phyloP scores from a whole-genome alignment of 1,140 invertebrate species.

The Globodera rostochiensis region DNA sequence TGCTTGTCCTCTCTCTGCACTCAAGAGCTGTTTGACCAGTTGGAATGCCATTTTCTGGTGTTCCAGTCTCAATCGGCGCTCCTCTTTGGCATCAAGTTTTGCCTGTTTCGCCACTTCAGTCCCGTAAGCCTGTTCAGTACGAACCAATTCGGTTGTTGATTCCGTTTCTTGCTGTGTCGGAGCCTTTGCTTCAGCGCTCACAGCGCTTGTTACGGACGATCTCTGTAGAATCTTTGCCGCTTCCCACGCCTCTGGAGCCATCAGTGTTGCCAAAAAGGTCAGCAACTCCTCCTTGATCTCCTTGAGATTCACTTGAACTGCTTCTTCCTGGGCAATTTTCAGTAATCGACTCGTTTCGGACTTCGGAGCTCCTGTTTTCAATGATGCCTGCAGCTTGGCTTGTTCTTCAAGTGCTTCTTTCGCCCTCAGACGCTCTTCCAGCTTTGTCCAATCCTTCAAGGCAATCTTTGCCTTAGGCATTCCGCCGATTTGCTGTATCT shows the following conservation, averaged over 20 bases:
- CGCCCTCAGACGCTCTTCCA: slow-evolving; percentile 9
- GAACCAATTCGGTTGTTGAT: too few relatives aligned
- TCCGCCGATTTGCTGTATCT: slow-evolving; percentile 11
- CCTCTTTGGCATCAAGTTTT: too few relatives aligned
- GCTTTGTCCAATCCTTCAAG: not conserved
- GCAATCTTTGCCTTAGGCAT: slow-evolving; percentile 9
- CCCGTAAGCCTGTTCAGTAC: too few relatives aligned
- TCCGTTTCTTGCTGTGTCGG: too few relatives aligned
- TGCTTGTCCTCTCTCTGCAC: too few relatives aligned
- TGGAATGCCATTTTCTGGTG: too few relatives aligned
- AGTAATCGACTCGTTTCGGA: not conserved
- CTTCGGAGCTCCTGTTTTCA: not conserved
- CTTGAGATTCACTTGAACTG: not conserved
- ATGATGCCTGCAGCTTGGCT: not conserved
- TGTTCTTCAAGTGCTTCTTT: not conserved
- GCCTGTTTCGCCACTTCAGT: too few relatives aligned
- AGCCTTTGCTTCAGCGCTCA: too few relatives aligned
- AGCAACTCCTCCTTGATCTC: not conserved
- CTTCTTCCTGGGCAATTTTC: slow-evolving; percentile 8
- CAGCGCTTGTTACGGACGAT: slow-evolving; percentile 10
- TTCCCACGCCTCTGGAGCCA: slow-evolving; percentile 1
- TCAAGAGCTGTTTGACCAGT: not conserved
- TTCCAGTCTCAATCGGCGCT: too few relatives aligned
- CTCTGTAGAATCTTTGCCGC: not conserved
- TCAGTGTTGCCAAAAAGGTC: slow-evolving; percentile 1